These are phyloP conservation scores for Acanthiza pusilla DNA, from an alignment of 2,797 vertebrate genomes.

Conservation along the genomic window DNA sequence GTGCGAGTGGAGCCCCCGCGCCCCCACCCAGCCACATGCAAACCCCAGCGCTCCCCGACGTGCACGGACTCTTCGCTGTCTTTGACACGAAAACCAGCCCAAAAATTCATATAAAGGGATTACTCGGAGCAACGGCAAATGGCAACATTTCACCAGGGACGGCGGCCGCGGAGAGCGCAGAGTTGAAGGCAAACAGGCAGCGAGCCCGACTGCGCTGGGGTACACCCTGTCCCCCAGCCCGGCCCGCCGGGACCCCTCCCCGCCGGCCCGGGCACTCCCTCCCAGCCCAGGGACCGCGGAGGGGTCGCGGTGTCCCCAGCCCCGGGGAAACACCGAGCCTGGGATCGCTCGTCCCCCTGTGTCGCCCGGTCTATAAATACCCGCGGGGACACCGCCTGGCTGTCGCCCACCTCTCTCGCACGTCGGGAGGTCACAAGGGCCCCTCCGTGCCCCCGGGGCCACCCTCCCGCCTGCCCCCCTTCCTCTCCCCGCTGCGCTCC, in stretches of 20 bases:
- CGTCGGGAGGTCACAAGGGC: not conserved
- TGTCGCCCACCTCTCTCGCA: not conserved
- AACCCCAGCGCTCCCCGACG: not conserved
- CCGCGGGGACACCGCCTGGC: not conserved
- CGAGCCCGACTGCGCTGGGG: not conserved
- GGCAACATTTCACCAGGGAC: constrained; percentile 36
- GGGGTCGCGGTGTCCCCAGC: not conserved
- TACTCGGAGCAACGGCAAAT: constrained; percentile 51
- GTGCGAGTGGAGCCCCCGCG: not conserved
- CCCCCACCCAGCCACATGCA: not conserved
- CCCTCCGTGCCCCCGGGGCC: not conserved
- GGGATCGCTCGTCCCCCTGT: not conserved
- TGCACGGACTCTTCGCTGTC: not conserved
- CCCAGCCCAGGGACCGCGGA: not conserved
- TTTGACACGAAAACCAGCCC: not conserved
- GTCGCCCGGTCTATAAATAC: constrained; percentile 4
- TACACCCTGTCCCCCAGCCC: not conserved
- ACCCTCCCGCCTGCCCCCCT: not conserved
- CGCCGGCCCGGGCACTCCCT: not conserved
- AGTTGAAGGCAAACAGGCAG: constrained; percentile 38
- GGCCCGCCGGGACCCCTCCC: not conserved
- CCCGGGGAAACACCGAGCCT: not conserved
- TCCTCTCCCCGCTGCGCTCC: not conserved
- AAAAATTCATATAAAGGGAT: constrained; percentile 39
- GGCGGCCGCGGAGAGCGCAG: not conserved